Evolutionary conservation across 2,113 vertebrate genomes (phyloP).

Genomic region (Atherinomorus stipes): DNA sequence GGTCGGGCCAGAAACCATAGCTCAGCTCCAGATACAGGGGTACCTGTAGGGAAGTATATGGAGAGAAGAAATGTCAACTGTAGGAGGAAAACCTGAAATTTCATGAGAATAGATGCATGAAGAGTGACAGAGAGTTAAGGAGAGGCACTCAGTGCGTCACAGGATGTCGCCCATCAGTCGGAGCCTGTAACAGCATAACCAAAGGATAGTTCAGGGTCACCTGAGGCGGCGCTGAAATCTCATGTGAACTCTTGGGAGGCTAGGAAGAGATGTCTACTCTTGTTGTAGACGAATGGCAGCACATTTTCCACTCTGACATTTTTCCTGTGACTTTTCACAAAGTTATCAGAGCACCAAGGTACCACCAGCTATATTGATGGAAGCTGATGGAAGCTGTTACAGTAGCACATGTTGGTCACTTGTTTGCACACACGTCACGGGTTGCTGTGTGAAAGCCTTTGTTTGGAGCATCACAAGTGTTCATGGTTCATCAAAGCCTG

Average conservation of each 20-base stretch:
- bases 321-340: background rate
- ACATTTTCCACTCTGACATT: background rate
- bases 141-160: background rate
- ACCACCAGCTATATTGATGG: background rate
- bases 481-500: constrained; percentile 32
- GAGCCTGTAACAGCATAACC: background rate
- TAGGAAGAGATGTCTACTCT: background rate
- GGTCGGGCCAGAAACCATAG: too few relatives aligned
- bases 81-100: too few relatives aligned
- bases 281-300: background rate
- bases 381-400: background rate
- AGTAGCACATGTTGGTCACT: constrained; percentile 17
- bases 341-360: background rate
- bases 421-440: background rate
- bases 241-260: background rate
- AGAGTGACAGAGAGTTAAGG: too few relatives aligned
- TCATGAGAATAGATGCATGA: too few relatives aligned
- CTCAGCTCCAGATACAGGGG: too few relatives aligned
- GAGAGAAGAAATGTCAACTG: too few relatives aligned
- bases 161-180: background rate
- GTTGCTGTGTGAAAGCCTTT: constrained; percentile 21
- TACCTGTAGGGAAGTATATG: too few relatives aligned
- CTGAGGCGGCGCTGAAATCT: background rate
- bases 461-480: constrained; percentile 19
- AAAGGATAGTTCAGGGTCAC: background rate